Percentiles rank a stretch among this genome's conserved stretches.
Evolutionary conservation across 2,113 vertebrate species (phyloP).

Genomic region (Centropus bengalensis): DNA sequence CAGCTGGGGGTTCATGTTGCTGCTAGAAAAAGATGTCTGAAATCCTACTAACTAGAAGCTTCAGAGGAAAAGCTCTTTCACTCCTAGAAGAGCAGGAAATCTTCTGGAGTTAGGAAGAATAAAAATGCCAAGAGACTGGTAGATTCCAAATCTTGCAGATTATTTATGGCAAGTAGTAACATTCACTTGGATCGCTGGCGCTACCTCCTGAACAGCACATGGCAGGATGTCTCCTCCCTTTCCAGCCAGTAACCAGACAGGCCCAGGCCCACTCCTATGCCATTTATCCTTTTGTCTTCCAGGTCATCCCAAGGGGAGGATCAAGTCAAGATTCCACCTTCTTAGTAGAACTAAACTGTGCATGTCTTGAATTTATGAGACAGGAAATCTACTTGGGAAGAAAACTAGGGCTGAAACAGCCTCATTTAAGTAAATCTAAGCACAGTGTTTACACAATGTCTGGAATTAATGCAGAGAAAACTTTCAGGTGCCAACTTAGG

Average conservation of each 20-base stretch:
- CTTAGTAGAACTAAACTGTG: constrained; percentile 15
- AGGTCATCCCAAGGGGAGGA: not conserved
- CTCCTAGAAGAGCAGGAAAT: not conserved
- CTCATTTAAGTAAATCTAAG: constrained; percentile 64
- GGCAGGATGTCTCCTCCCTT: not conserved
- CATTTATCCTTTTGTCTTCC: constrained; percentile 44
- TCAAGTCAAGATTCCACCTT: not conserved
- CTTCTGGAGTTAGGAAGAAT: not conserved
- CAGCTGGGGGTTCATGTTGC: not conserved
- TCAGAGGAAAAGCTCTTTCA: not conserved
- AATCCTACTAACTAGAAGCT: not conserved
- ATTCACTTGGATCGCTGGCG: not conserved
- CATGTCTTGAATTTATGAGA: constrained; percentile 47
- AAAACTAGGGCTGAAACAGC: constrained; percentile 61
- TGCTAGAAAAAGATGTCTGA: not conserved
- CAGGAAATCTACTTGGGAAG: constrained; percentile 51
- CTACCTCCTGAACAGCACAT: not conserved
- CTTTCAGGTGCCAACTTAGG: constrained; percentile 65
- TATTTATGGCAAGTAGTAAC: not conserved
- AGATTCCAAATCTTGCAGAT: not conserved
- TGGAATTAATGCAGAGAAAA: constrained; percentile 84
- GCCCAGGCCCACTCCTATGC: not conserved
- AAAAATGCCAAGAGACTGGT: not conserved
- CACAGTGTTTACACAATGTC: constrained; percentile 78
- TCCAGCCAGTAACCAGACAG: not conserved